Conservation (phyloP, 2,888 invertebrate species). For the Andrena minutula region DNA sequence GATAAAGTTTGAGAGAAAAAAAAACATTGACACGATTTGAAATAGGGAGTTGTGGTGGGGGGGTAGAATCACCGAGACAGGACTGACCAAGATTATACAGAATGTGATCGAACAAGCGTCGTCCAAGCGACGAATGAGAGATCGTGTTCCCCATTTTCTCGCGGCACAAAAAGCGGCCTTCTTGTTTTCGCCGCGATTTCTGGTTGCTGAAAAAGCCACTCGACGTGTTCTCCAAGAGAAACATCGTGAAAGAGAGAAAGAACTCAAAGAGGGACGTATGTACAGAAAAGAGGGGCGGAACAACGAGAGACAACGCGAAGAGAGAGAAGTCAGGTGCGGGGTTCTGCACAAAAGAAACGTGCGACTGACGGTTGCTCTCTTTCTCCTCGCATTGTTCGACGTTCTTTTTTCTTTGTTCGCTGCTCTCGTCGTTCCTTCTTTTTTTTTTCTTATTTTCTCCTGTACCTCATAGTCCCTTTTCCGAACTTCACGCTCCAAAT, state of each 20-base stretch:
- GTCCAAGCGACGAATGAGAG: not conserved
- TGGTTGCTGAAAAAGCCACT: slow-evolving; percentile 40
- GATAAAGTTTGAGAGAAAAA: not conserved
- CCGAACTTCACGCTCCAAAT: slow-evolving; percentile 99
- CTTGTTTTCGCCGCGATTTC: slow-evolving; percentile 31
- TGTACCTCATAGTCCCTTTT: slow-evolving; percentile 99
- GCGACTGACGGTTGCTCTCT: slow-evolving; percentile 61
- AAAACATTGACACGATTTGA: not conserved
- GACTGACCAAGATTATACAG: slow-evolving; percentile 79
- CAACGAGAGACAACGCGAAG: slow-evolving; percentile 67
- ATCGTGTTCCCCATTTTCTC: slow-evolving; percentile 16
- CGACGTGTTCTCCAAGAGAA: slow-evolving; percentile 64
- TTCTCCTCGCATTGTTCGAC: slow-evolving; percentile 73
- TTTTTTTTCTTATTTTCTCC: slow-evolving; percentile 60
- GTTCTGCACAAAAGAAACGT: slow-evolving; percentile 59
- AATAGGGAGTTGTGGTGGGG: not conserved
- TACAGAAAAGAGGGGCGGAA: slow-evolving; percentile 57
- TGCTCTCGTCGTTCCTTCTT: slow-evolving; percentile 23
- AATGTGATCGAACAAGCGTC: not conserved
- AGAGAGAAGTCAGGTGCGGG: slow-evolving; percentile 40
- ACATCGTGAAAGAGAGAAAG: slow-evolving; percentile 68
- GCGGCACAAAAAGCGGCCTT: not conserved
- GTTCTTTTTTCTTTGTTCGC: slow-evolving; percentile 44
- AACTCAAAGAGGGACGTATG: slow-evolving; percentile 66
- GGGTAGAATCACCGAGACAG: slow-evolving; percentile 66